Conservation (phyloP, 2,888 invertebrate genomes). For the Parasteatoda lunata region DNA sequence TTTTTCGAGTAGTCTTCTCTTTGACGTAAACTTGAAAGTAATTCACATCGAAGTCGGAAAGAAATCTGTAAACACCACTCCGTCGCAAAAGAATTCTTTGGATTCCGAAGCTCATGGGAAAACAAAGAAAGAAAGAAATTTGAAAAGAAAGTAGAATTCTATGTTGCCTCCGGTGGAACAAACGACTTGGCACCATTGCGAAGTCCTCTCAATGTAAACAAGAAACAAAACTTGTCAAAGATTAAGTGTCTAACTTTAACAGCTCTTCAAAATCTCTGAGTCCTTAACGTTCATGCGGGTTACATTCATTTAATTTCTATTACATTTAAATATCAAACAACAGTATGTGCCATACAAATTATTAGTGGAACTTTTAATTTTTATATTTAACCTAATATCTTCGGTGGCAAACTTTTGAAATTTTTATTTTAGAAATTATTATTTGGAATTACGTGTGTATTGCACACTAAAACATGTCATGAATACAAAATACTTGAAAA, state of each 20-base stretch:
- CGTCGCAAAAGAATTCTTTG: not conserved
- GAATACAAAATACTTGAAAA: no score
- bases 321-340: no score
- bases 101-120: not conserved
- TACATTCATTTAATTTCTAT: no score
- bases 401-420: no score
- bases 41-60: not conserved
- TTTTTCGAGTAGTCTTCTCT: not conserved
- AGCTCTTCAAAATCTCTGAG: not conserved
- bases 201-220: slow-evolving; percentile 22
- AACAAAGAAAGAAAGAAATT: slow-evolving; percentile 5
- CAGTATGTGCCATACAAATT: no score
- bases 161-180: slow-evolving; percentile 17
- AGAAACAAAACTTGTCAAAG: slow-evolving; percentile 14
- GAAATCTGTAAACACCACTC: not conserved
- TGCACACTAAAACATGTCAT: no score
- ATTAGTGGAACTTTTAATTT: no score
- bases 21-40: not conserved
- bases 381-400: no score
- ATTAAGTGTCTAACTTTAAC: not conserved
- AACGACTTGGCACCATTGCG: slow-evolving; percentile 12
- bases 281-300: not conserved
- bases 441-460: no score
- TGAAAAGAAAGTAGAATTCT: slow-evolving; percentile 25
- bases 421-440: no score